Evolutionary conservation across 2,797 vertebrate genomes (phyloP).

Genomic region (Rhabdomys pumilio): DNA sequence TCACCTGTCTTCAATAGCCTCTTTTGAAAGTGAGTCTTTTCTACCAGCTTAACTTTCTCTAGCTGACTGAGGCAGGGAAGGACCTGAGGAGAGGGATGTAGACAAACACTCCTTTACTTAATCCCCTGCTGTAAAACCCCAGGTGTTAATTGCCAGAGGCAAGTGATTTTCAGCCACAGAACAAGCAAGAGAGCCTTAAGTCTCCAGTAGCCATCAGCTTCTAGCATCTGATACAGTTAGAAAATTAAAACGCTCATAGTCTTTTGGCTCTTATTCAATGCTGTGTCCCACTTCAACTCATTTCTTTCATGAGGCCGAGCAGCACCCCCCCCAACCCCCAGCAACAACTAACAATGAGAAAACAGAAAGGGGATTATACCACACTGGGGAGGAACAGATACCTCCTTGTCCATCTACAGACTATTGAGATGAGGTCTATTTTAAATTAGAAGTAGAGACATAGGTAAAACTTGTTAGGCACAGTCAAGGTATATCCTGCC

Average conservation of each 20-base stretch:
- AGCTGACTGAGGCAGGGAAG: neutral
- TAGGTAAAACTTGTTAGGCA: neutral
- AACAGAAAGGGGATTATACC: neutral
- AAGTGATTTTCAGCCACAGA: neutral
- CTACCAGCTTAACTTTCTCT: neutral
- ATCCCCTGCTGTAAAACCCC: neutral
- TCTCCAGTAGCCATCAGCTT: neutral
- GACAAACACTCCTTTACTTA: neutral
- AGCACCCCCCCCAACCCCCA: neutral
- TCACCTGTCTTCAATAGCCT: neutral
- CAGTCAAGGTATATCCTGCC: neutral
- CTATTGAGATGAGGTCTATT: neutral
- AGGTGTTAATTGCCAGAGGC: neutral
- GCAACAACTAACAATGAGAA: neutral
- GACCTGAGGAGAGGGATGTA: neutral
- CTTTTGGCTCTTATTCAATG: neutral
- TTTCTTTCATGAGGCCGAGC: neutral
- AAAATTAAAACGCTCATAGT: too few species aligned
- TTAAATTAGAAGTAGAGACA: neutral
- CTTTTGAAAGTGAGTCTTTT: neutral
- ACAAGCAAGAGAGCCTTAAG: neutral
- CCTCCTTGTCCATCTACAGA: neutral
- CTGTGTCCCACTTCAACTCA: neutral
- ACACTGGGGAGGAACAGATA: neutral
- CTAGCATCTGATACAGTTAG: too few species aligned